These are phyloP conservation scores for Philaenus spumarius DNA, from an alignment of 1,140 invertebrate genomes.

Conservation along the genomic window DNA sequence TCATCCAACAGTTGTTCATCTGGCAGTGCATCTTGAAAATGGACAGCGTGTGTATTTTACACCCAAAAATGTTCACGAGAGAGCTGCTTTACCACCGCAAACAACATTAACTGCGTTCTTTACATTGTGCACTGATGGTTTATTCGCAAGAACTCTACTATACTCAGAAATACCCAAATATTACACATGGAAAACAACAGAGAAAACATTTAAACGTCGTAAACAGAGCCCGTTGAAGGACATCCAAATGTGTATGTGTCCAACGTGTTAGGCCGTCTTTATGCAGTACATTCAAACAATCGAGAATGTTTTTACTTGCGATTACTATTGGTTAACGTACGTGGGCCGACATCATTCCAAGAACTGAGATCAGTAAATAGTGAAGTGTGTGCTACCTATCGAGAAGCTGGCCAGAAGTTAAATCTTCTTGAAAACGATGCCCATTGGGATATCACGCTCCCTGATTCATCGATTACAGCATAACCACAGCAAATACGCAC, in stretches of 20 bases:
- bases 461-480: slow-evolving; percentile 30
- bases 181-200: slow-evolving; percentile 31
- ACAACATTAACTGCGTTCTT: slow-evolving; percentile 38
- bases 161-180: slow-evolving; percentile 33
- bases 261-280: slow-evolving; percentile 32
- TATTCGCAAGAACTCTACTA: slow-evolving; percentile 33
- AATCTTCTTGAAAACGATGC: slow-evolving; percentile 30
- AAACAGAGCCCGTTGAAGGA: slow-evolving; percentile 28
- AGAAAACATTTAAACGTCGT: slow-evolving; percentile 19
- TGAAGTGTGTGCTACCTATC: slow-evolving; percentile 35
- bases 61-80: slow-evolving; percentile 17
- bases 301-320: slow-evolving; percentile 38
- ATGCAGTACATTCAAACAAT: slow-evolving; percentile 36
- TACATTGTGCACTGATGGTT: slow-evolving; percentile 21
- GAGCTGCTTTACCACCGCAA: slow-evolving; percentile 10
- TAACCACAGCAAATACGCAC: slow-evolving; percentile 38
- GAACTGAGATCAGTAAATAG: slow-evolving; percentile 39
- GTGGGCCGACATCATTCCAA: slow-evolving; percentile 41
- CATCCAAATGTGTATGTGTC: slow-evolving; percentile 28
- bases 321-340: slow-evolving; percentile 41
- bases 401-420: slow-evolving; percentile 35
- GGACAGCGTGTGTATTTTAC: slow-evolving; percentile 29
- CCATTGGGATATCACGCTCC: slow-evolving; percentile 33
- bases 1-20: slow-evolving; percentile 35
- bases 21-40: too few relatives aligned